Percentiles rank a stretch among this genome's conserved stretches.
These are phyloP conservation scores for Thinocorus orbignyianus DNA, from an alignment of 2,113 vertebrate species.

Conservation along the genomic window DNA sequence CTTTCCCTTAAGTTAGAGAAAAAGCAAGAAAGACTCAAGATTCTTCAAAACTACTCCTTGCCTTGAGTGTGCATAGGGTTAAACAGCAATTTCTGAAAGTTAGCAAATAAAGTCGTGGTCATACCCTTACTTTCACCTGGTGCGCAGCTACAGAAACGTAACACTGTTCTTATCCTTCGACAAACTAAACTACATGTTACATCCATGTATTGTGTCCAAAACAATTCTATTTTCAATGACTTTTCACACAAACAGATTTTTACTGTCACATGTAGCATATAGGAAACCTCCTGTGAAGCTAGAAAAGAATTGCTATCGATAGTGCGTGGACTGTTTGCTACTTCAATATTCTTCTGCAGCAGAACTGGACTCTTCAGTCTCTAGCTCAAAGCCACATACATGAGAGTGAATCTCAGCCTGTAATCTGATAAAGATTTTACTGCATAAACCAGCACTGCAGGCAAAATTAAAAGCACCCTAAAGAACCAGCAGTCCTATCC, in stretches of 20 bases:
- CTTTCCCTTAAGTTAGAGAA: background rate
- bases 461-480: background rate
- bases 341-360: background rate
- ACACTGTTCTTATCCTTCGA: background rate
- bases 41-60: background rate
- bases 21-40: background rate
- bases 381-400: background rate
- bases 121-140: background rate
- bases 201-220: background rate
- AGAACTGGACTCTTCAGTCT: background rate
- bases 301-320: background rate
- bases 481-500: background rate
- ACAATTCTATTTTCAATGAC: background rate
- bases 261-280: background rate
- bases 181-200: background rate
- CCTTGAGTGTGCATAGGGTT: background rate
- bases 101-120: background rate
- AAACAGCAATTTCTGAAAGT: background rate
- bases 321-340: background rate
- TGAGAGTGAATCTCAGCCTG: background rate
- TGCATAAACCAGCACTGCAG: background rate
- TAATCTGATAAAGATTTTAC: background rate
- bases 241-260: background rate
- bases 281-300: background rate
- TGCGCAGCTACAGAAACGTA: background rate